Base-by-base conservation (phyloP, 2,113 vertebrate species). In the Pyxicephalus adspersus region DNA sequence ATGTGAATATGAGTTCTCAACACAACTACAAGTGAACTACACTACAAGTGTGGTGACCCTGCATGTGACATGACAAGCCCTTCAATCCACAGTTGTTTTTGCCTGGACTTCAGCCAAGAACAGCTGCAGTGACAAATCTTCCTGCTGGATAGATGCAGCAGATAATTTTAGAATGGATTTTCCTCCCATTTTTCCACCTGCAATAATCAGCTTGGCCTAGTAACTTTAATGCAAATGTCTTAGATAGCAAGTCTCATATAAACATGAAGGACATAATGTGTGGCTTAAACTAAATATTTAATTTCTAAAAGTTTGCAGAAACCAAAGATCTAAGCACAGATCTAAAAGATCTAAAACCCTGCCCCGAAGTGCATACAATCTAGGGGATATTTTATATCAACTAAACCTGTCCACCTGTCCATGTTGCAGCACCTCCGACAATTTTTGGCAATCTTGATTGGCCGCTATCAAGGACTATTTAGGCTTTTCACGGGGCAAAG, bases 61-160 rank as follows among this genome's bases (percentile, higher is more conserved):
- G 22, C 77, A 65, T 81, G 80, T 81, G 70, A 74, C 70, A 57
- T 38, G 72, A 74, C 60, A 81, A 61, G 67, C 65, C 61, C 61
- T 81, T 81, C 72, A 81, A 81, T 64, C 26, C 23, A 20, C 71
- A 65, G 80, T 82, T 82, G 80, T 82, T 82, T 82, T 61, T 50
- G 26, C 13, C 51, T 82, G 61, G 71, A 38, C 54, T 8, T 15
- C 34, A 3, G 71, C 70, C 80, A 66, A 75, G 70, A 74, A 66
- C 80, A 75, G 71, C 51, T 75, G 70, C 71, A 75, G 18, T 58
- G 80, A 75, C 61, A 82, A 63, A 75, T 82, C 57, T 26, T 57
- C 18, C 51, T 74, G 60, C 64, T 31, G 52, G 71, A 66, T 82
- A 71, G 60, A 58, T 75, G 61, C 29, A 45, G 23, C n/a, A 9